Percentiles rank a stretch among this genome's conserved stretches.
Conservation (phyloP, 2,113 vertebrate species). For the Macquaria australasica region DNA sequence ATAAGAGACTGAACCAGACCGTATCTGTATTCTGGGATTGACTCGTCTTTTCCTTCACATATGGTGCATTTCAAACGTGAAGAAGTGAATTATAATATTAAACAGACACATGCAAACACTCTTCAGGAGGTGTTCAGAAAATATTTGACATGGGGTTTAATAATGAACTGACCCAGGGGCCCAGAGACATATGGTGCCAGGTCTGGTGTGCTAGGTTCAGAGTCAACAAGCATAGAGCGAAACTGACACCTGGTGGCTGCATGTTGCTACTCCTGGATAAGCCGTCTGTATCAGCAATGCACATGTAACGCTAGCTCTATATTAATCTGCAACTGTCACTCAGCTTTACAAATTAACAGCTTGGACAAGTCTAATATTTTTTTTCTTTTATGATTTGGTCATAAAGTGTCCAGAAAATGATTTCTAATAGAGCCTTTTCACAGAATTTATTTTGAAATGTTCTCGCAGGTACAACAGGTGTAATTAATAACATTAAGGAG, state of each 20-base stretch:
- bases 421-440: not conserved
- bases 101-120: slow-evolving; percentile 6
- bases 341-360: not conserved
- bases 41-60: not conserved
- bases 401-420: not conserved
- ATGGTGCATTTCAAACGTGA: slow-evolving; percentile 2
- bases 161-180: slow-evolving; percentile 29
- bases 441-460: too few species aligned
- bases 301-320: not conserved
- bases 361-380: not conserved
- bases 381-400: not conserved
- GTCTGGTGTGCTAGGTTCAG: not conserved
- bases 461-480: not conserved
- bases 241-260: slow-evolving; percentile 67
- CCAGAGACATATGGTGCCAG: slow-evolving; percentile 4
- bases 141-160: slow-evolving; percentile 29
- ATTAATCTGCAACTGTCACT: not conserved
- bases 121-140: slow-evolving; percentile 22
- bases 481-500: slow-evolving; percentile 10
- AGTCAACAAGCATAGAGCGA: slow-evolving; percentile 13
- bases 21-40: not conserved
- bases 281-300: not conserved
- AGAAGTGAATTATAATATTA: slow-evolving; percentile 1
- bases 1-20: not conserved
- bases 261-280: not conserved